A percentile compares a stretch with the other conserved stretches of the same genome.
Evolutionary conservation across 1,140 invertebrate genomes (phyloP).

Genomic region (Prorops nasuta): DNA sequence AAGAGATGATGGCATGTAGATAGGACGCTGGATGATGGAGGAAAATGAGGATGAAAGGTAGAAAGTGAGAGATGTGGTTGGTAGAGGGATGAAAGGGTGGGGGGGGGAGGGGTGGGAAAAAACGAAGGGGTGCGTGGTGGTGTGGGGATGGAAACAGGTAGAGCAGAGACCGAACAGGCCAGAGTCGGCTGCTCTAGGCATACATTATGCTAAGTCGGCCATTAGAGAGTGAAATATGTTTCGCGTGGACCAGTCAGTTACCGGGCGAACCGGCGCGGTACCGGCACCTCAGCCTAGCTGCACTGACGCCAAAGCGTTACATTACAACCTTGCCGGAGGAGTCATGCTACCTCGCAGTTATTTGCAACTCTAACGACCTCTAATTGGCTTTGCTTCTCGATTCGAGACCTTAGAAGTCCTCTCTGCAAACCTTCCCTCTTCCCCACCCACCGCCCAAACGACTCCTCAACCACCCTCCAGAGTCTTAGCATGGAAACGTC

Average conservation of each 20-base stretch:
- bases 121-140: not conserved
- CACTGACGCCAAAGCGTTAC: constrained; percentile 18
- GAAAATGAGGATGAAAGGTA: too few species aligned
- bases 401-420: too few species aligned
- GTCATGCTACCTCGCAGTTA: constrained; percentile 24
- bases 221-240: constrained; percentile 44
- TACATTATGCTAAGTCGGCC: constrained; percentile 45
- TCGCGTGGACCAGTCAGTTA: constrained; percentile 44
- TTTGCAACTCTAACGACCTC: constrained; percentile 37
- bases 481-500: too few species aligned
- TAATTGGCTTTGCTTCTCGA: constrained; percentile 33
- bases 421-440: not conserved
- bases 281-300: constrained; percentile 5
- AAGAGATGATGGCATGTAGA: too few species aligned
- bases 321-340: constrained; percentile 18
- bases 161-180: not conserved
- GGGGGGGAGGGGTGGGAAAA: not conserved
- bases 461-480: too few species aligned
- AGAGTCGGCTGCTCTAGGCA: constrained; percentile 25
- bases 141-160: not conserved
- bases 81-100: not conserved
- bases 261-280: constrained; percentile 18
- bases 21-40: too few species aligned
- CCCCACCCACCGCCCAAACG: too few species aligned
- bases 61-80: not conserved